Base-by-base conservation (phyloP, 2,888 invertebrate species). In the Plebejus argus region DNA sequence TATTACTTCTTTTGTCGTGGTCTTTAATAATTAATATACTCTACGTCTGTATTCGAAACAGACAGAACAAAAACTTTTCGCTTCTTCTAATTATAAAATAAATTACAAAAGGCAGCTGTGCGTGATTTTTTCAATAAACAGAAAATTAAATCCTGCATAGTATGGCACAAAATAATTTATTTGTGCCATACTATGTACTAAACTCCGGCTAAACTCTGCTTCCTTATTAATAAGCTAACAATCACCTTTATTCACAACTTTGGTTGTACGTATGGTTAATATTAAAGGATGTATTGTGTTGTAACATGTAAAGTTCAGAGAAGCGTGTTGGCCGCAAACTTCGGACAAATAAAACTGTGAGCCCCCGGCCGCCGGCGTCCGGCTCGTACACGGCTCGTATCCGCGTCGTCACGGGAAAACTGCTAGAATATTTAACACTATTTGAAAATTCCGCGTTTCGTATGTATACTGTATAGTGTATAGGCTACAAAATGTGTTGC, bases 271-370 rank as follows among this genome's bases (percentile, higher is more conserved):
- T 15, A 49, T 6, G 53, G 53, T 53, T 53, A 66, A 18, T 28
- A 66, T 28, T 33, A 6, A 5, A 33, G 28, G 28, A 66, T 33
- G 28, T 66, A 28, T 61, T 66, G 12, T 61, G 58, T 18, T 20
- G 61, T 66, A 66, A 66, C 66, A 33, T 66, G 28, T 10, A 15
- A 66, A 66, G 66, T 66, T 66, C 28, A 28, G 33, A 7, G 66
- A 66, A 66, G 66, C 66, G 66, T 66, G 61, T 61, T 23, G 66
- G 66, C 66, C 66, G 66, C 28, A 28, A 66, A 66, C 28, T 66
- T 66, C 28, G 66, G 66, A 66, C 66, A 66, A 66, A 66, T 33
- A 33, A 18, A 33, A 33, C 61, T 61, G 6, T 66, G 15, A 28
- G 28, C 66, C 66, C 66, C 66, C 18, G 66, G 66, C 7, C 66